Conservation (phyloP, 2,888 invertebrate genomes). For the Tenthredo amoena region DNA sequence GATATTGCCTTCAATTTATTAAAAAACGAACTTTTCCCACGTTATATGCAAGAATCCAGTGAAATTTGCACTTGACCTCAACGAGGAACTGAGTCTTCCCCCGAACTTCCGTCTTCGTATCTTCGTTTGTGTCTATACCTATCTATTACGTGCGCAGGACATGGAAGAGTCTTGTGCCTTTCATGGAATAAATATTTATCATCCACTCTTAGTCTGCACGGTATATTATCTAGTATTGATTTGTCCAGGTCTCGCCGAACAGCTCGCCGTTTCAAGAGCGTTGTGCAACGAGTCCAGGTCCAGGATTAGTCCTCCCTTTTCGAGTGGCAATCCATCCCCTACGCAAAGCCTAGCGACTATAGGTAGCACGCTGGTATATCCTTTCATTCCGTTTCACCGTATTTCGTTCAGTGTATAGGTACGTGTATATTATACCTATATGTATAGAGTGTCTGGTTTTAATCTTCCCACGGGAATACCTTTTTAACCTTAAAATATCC, state of each 20-base stretch:
- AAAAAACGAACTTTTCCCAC: neutral
- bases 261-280: slow-evolving; percentile 4
- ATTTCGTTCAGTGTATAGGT: neutral
- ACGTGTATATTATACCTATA: neutral
- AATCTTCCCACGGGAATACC: neutral
- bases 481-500: neutral
- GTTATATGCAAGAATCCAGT: neutral
- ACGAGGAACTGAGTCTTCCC: neutral
- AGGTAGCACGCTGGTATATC: neutral
- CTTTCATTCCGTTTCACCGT: slow-evolving; percentile 14
- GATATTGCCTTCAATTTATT: neutral
- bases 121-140: no score
- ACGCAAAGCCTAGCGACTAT: neutral
- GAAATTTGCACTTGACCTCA: neutral
- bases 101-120: neutral
- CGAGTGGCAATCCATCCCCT: slow-evolving; percentile 47
- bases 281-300: slow-evolving; percentile 36
- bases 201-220: slow-evolving; percentile 5
- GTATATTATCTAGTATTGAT: slow-evolving; percentile 41
- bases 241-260: slow-evolving; percentile 26
- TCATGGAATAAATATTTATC: slow-evolving; percentile 5
- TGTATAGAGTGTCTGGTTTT: neutral
- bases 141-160: neutral
- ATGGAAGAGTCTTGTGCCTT: no score
- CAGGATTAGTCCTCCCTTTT: slow-evolving; percentile 47